Evolutionary conservation across 1,140 invertebrate genomes (phyloP).

Genomic region (Ladona fulva): DNA sequence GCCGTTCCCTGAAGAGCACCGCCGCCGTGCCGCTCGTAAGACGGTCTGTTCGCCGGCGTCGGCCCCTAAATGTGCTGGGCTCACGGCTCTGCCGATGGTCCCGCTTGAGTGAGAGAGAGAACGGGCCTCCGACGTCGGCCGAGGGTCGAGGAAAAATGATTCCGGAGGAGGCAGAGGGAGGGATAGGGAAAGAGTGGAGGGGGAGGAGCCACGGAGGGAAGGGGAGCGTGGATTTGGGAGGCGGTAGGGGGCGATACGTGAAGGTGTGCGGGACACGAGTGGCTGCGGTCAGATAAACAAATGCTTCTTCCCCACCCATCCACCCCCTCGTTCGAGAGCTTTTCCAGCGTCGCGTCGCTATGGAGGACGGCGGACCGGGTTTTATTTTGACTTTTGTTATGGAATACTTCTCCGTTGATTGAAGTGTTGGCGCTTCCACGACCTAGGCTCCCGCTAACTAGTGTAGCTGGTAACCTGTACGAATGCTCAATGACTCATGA

Average conservation of each 20-base stretch:
- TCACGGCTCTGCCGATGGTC: background rate
- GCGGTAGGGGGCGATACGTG: background rate
- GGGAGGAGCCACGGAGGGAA: background rate
- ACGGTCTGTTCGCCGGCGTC: background rate
- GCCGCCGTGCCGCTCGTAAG: background rate
- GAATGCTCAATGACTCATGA: no score
- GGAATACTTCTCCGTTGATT: no score
- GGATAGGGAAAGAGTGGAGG: background rate
- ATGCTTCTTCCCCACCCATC: background rate
- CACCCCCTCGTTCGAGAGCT: background rate
- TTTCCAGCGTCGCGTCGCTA: no score
- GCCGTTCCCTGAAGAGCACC: background rate
- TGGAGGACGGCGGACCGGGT: no score
- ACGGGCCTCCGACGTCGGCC: background rate
- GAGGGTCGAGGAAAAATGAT: conserved; percentile 4
- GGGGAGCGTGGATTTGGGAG: background rate
- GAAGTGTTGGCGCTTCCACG: no score
- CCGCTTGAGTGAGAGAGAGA: background rate
- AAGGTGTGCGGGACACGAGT: conserved; percentile 1
- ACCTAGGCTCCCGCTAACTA: no score
- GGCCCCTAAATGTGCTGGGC: background rate
- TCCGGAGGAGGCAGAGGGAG: background rate
- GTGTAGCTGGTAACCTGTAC: no score
- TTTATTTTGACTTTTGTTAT: no score
- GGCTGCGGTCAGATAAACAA: conserved; percentile 7